Base-by-base conservation (phyloP, 2,797 vertebrate genomes). In the Balearica regulorum region DNA sequence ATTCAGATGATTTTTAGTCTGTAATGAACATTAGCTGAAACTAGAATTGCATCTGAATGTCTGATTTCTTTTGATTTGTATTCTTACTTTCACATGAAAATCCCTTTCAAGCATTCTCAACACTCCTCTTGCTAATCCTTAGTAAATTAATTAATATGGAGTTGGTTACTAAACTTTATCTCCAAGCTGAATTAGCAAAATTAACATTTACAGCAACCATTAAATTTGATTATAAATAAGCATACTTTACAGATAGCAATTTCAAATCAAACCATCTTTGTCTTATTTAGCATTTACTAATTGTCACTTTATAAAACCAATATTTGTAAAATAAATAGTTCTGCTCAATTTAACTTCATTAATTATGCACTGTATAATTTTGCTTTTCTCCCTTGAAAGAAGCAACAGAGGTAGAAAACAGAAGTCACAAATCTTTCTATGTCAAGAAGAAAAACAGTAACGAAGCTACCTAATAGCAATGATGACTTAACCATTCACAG, bases 241-340 rank as follows among this genome's bases (percentile, higher is more conserved):
- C 75, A 92, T 73, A 93, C n/a, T 95, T 95, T 92, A 66, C 82
- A 93, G 83, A 93, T 33, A 93, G 7, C 43, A 93, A 85, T 93
- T 96, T 89, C 71, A 93, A 95, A 95, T 82, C 78, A 93, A 92
- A 80, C 60, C 84, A 44, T 80, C 82, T 95, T 96, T 96, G 73
- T 93, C 82, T 92, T 93, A 96, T 78, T 97, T 96, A 97, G 41
- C 65, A 79, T 93, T 90, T 77, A 77, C 48, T 97, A 95, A 97
- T 93, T 95, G 83, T 83, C 83, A 85, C 48, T 96, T 96, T 93
- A 84, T 83, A 92, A 91, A 94, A 33, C 31, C 48, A 78, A 33
- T 75, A 90, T 94, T 95, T 95, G 69, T 92, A 91, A 96, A 96
- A 94, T 85, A 96, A 95, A 88, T 82, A 94, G 88, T 96, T 97